Evolutionary conservation across 2,113 vertebrate genomes (phyloP), one percentile per base, ranked within the genome.

Genomic region (Poeciliopsis prolifica): DNA sequence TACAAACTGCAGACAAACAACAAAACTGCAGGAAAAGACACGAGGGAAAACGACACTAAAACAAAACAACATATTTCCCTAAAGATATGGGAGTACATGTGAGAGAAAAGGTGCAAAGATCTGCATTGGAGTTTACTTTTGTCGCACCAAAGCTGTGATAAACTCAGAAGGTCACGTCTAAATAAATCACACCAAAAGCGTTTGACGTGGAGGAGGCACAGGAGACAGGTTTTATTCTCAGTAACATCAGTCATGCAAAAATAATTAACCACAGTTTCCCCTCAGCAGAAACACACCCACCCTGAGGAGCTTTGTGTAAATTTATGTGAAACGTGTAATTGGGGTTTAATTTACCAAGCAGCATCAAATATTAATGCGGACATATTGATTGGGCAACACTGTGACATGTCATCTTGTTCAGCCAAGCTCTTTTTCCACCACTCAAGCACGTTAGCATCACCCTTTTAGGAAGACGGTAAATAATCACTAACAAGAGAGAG

Each of bases 291-390:
- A 54, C 7, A 4, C 9, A 29, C 33, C 31, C 62, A 58, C 14
- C 29, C 14, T 12, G 8, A 17, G 26, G 24, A 1, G 6, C 24
- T 54, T 72, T 5, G 35, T 67, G 33, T 75, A 65, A 70, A 69
- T 68, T 61, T 70, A 66, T 44, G 14, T 73, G 74, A 80, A 61
- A 61, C 17, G 30, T 13, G 12, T 15, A 65, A 74, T 9, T 68
- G 63, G 28, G 62, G 58, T 80, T 78, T 70, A 0, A 80, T 19
- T 65, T 40, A 31, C 42, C 26, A 8, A 15, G 15, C 42, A 28
- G 3, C 61, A 12, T 77, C 62, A 66, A 84, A 75, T 78, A 86
- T 85, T 80, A 22, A 82, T 63, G 22, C 60, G 61, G 40, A 65
- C 0, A 2, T 65, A 85, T 71, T 65, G 82, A 86, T 82, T 72